Conservation (phyloP, 2,113 vertebrate species). For the Semnornis frantzii region DNA sequence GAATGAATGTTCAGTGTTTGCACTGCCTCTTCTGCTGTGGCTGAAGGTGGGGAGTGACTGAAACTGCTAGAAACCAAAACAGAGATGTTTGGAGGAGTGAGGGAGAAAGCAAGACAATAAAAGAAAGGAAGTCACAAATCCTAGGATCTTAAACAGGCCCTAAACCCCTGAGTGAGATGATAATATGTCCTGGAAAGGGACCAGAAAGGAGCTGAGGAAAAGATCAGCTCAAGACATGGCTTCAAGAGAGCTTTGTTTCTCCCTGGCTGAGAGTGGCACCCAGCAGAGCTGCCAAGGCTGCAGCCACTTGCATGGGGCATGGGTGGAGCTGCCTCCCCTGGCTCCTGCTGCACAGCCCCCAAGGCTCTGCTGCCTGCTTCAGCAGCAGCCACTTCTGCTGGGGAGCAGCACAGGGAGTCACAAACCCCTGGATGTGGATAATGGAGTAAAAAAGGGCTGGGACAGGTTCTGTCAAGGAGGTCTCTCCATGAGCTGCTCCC, state of each 20-base stretch:
- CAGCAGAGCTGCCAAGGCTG: neutral
- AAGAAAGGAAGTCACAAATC: neutral
- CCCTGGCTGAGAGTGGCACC: neutral
- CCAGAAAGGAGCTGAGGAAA: neutral
- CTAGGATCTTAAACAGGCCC: no score
- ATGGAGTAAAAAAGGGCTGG: neutral
- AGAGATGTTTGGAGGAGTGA: neutral
- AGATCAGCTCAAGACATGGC: neutral
- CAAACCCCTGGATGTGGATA: neutral
- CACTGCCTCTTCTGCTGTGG: neutral
- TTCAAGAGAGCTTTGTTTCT: neutral
- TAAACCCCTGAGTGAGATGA: neutral
- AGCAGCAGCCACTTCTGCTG: neutral
- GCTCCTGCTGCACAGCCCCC: neutral
- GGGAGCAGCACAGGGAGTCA: fast-evolving
- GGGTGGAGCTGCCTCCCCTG: neutral
- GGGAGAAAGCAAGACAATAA: neutral
- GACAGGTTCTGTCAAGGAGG: neutral
- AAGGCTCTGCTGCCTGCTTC: neutral
- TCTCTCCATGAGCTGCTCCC: neutral
- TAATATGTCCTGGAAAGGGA: neutral
- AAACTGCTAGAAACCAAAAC: neutral
- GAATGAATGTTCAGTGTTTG: neutral
- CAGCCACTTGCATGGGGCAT: fast-evolving
- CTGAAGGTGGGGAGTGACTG: neutral